Evolutionary conservation across 2,797 vertebrate genomes (phyloP).

Genomic region (Sylvilagus floridanus): DNA sequence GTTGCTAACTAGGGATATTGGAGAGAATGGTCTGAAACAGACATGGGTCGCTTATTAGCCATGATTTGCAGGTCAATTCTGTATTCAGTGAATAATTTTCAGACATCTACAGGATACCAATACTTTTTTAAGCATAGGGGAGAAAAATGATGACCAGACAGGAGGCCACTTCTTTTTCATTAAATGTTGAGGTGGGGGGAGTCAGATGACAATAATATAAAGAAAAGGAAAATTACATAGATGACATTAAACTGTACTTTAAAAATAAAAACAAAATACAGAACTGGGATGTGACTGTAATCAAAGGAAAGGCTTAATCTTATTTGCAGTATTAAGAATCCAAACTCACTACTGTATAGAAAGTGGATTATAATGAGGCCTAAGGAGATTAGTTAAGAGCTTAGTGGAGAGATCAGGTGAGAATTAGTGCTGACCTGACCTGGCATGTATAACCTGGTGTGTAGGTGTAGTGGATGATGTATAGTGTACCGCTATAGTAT

Average conservation of each 20-base stretch:
- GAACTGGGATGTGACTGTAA: background rate
- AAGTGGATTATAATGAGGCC: background rate
- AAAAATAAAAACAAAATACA: background rate
- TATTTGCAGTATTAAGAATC: slow-evolving; percentile 12
- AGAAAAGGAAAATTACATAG: background rate
- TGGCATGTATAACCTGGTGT: background rate
- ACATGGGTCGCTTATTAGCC: background rate
- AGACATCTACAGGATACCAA: background rate
- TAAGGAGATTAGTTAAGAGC: background rate
- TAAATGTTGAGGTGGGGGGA: background rate
- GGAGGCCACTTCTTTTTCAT: background rate
- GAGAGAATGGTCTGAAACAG: background rate
- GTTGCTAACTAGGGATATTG: background rate
- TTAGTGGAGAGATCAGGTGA: background rate
- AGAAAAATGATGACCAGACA: background rate
- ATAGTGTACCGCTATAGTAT: no score
- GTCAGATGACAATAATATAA: background rate
- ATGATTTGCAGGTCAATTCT: background rate
- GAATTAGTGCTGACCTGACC: background rate
- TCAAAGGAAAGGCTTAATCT: background rate
- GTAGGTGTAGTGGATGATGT: background rate
- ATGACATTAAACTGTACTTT: background rate
- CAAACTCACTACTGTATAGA: background rate
- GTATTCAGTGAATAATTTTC: background rate
- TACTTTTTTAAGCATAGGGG: background rate